Base-by-base conservation (phyloP, 2,113 vertebrate genomes). In the Pampusana beccarii region DNA sequence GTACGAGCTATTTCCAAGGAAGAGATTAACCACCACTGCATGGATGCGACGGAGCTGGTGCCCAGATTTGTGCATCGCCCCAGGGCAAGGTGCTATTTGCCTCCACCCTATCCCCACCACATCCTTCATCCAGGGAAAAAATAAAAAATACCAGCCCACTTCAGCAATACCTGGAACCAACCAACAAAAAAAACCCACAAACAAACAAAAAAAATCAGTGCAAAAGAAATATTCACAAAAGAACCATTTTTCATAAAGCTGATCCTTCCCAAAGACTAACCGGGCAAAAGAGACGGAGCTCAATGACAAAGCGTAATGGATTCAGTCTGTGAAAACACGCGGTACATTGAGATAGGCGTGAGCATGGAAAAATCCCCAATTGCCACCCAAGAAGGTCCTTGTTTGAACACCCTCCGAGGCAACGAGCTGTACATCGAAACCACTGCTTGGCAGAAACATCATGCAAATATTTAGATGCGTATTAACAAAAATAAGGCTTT, bases 271-370 rank as follows among this genome's bases (percentile, higher is more conserved):
- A 57, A 57, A 21, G 13, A 16, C 3, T 42, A 57, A 11, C 18
- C 3, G 0, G 12, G 21, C 26, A 42, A 60, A 53, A 42, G 18
- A 38, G 18, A 33, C 50, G 18, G 60, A 83, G n/a, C 64, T 86
- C 83, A 48, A 29, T n/a, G 42, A 14, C 25, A 13, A 44, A 11
- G 0, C 5, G 53, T 29, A 53, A 81, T 19, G 31, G 57, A 48
- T 64, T 89, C 78, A 36, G 17, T 4, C 7, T 20, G 61, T 14
- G 66, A 36, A 92, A 89, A 84, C 56, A 83, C 1, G 0, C 9
- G 1, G 51, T 2, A 14, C 11, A 6, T 5, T 0, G 2, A 74
- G 36, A 78, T 10, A 67, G 66, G 28, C 67, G 54, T 0, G 0
- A 46, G 18, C n/a, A 50, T 1, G 4, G 67, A 79, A 90, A 80